Base-by-base conservation (phyloP, 2,888 invertebrate species). In the Dorcus hopei region DNA sequence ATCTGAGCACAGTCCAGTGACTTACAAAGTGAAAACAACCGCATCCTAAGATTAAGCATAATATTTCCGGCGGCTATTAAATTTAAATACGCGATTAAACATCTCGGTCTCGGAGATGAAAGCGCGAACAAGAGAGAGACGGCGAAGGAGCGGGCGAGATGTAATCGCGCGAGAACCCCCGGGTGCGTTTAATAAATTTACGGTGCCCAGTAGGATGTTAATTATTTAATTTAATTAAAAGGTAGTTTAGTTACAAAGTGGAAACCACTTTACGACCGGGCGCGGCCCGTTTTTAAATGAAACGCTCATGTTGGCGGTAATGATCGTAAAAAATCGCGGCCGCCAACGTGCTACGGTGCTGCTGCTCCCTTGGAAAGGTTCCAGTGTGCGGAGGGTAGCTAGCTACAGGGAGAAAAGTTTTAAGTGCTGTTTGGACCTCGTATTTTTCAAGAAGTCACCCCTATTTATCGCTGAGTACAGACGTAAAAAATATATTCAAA, bases 191-290 rank as follows among this genome's bases (percentile, higher is more conserved):
- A 68, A 70, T 69, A 70, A 71, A 70, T 71, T 71, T 68, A 69
- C 63, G 52, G 59, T 67, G 61, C 68, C 68, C 68, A 62, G 61
- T 59, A 67, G 69, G 68, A 71, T 70, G 72, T 73, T 72, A 74
- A 74, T 74, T 73, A 73, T 74, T 74, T 73, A 72, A 73, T 74
- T 73, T 74, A 71, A 73, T 74, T 72, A 72, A 70, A 70, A 68
- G 70, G 72, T 70, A 69, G 66, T 69, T 66, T 61, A 61, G 63
- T 59, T 57, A 57, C 55, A 59, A 63, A 64, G 61, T 61, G 62
- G 61, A 62, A 64, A 65, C 63, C 65, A 52, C 65, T 65, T 61
- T 58, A 60, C 61, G 55, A 62, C 63, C 60, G 61, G 50, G 54
- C 63, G 53, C 57, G 59, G 61, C 48, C 41, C 39, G 16, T 9